These are phyloP conservation scores for Ypsolopha scabrella DNA, from an alignment of 2,888 invertebrate species.

Conservation along the genomic window DNA sequence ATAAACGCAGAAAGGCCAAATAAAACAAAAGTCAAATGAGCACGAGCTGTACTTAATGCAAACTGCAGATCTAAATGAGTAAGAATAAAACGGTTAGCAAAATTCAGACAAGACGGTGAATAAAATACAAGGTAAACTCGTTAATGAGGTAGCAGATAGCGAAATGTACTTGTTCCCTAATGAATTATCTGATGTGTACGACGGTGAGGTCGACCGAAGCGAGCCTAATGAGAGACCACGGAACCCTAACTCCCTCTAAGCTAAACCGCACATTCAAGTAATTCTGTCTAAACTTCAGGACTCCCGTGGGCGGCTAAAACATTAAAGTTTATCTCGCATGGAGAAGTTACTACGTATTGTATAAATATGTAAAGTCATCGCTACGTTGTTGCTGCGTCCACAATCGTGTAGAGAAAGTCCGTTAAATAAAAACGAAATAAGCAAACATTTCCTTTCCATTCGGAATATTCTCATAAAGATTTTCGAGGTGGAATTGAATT, in stretches of 20 bases:
- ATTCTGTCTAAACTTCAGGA: constrained; percentile 16
- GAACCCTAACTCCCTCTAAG: constrained; percentile 19
- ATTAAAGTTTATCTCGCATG: not conserved
- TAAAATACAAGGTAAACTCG: constrained; percentile 8
- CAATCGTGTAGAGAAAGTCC: too few species aligned
- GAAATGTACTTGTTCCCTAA: constrained; percentile 16
- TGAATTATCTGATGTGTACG: constrained; percentile 29
- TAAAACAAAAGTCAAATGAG: constrained; percentile 37
- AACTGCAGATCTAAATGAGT: constrained; percentile 9
- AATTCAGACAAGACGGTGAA: constrained; percentile 6
- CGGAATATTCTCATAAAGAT: constrained; percentile 35
- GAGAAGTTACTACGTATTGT: not conserved
- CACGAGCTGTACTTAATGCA: constrained; percentile 18
- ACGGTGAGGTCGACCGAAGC: constrained; percentile 13
- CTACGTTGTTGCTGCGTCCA: too few species aligned
- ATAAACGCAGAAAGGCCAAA: constrained; percentile 30
- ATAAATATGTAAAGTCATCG: too few species aligned
- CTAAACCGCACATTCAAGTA: constrained; percentile 23
- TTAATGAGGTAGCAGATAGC: constrained; percentile 32
- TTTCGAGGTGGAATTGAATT: constrained; percentile 39
- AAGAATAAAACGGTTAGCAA: not conserved
- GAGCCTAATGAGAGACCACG: constrained; percentile 16
- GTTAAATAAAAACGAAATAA: constrained; percentile 29
- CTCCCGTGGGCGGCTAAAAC: constrained; percentile 12
- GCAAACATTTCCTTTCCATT: constrained; percentile 39